Evolutionary conservation across 2,888 invertebrate species (phyloP), one percentile per base, ranked within the genome.

Genomic region (Amphipyra berbera): DNA sequence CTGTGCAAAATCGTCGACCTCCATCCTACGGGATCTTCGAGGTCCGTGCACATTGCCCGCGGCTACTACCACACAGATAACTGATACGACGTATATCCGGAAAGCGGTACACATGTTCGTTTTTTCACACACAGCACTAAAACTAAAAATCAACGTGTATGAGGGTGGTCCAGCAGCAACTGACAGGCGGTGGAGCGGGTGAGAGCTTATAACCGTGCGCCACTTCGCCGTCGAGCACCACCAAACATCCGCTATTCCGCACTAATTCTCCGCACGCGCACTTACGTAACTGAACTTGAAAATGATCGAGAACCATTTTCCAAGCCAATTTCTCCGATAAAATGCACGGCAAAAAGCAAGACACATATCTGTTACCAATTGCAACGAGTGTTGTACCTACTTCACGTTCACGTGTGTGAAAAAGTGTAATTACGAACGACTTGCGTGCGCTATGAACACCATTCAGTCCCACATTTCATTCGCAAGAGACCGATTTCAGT

Each of bases 201-300:
- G 88, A 91, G 91, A 90, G 89, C 90, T 95, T 95, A 95, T 95
- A 95, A 93, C 92, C 86, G 92, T 86, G 90, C 90, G 89, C 90
- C 90, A 90, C 91, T 89, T 90, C 88, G 85, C 86, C 93, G 93
- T 90, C 88, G 90, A 89, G 91, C 92, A 90, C 91, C 93, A 92
- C 91, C 93, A 90, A 92, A 93, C 94, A 95, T 95, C 95, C 95
- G 95, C 94, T 90, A 95, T 95, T 95, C 95, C 94, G 95, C 95
- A 94, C 95, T 90, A 94, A 90, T 95, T 95, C 95, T 90, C 90
- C 87, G 90, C 94, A 94, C 93, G 93, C 94, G 91, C 85, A 88
- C 95, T 95, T 95, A 95, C 82, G 93, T 95, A 95, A 95, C 92
- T 94, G 95, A 95, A 95, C 95, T 95, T 95, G 94, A 95, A 95